Evolutionary conservation across 64 coral and sea anemone species (phyloP).

Genomic region (Montipora efflorescens): DNA sequence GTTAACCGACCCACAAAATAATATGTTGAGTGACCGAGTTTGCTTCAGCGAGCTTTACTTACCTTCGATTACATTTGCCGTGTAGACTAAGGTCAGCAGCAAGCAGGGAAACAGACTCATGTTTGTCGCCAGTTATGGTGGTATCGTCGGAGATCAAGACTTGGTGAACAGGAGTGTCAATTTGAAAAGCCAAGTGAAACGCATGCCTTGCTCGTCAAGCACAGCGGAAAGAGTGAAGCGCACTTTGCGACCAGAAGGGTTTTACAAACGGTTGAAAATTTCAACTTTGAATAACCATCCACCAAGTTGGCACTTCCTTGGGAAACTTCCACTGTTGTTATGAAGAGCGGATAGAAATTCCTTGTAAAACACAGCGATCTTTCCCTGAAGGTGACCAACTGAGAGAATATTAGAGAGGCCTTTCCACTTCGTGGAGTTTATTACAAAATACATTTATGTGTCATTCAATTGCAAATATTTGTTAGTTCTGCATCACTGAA

Average conservation of each 20-base stretch:
- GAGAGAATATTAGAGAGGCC: no score
- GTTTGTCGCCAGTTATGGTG: background rate
- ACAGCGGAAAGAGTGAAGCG: background rate
- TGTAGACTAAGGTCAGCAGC: background rate
- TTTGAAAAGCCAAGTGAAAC: background rate
- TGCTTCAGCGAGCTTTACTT: background rate
- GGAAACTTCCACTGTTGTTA: background rate
- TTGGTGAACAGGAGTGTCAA: background rate
- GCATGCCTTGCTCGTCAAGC: background rate
- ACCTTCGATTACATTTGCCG: background rate
- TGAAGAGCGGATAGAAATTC: background rate
- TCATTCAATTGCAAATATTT: background rate
- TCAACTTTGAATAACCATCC: background rate
- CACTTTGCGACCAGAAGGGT: background rate
- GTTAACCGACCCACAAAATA: no score
- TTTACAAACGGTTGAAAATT: background rate
- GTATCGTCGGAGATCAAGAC: background rate
- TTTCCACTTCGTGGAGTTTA: no score
- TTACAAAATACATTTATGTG: no score
- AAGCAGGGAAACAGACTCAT: background rate
- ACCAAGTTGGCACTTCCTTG: background rate
- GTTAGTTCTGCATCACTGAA: slow-evolving; percentile 1
- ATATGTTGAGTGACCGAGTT: background rate
- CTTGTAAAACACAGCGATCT: background rate
- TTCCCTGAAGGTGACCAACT: background rate